phyloP scores from a whole-genome alignment of 2,113 vertebrate species.

The Gulo gulo region DNA sequence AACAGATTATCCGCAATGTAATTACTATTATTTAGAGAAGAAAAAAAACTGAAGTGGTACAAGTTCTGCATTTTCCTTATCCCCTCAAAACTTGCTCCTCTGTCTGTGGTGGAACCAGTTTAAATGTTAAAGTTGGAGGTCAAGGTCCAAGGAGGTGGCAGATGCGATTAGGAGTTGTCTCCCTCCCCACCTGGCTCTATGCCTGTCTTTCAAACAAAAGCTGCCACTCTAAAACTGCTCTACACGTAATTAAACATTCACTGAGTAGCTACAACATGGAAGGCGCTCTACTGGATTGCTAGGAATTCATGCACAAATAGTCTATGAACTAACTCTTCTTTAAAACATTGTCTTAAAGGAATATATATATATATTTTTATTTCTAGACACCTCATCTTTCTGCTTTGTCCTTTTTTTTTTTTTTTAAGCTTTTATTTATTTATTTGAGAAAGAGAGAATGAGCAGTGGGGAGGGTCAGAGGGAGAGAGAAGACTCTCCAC shows the following conservation, averaged over 20 bases:
- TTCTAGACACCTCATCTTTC: background rate
- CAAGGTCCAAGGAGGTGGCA: background rate
- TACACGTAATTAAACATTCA: background rate
- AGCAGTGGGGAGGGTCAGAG: too few species aligned
- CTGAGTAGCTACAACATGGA: background rate
- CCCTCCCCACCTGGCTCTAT: background rate
- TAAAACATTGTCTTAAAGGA: background rate
- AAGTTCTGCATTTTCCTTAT: background rate
- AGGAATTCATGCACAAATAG: background rate
- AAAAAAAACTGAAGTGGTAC: background rate
- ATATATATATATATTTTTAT: background rate
- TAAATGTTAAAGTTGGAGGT: background rate
- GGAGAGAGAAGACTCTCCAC: too few species aligned
- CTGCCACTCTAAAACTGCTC: background rate
- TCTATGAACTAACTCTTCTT: background rate
- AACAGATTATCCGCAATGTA: background rate
- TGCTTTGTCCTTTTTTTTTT: background rate
- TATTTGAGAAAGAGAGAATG: too few species aligned
- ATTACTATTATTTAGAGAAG: background rate
- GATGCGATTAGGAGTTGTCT: background rate
- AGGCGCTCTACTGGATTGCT: background rate
- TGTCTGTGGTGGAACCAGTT: background rate
- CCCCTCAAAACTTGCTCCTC: background rate
- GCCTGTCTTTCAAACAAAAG: background rate
- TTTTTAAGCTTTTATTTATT: too few species aligned